phyloP scores from a whole-genome alignment of 2,888 invertebrate genomes.

The Pachydiplax longipennis region DNA sequence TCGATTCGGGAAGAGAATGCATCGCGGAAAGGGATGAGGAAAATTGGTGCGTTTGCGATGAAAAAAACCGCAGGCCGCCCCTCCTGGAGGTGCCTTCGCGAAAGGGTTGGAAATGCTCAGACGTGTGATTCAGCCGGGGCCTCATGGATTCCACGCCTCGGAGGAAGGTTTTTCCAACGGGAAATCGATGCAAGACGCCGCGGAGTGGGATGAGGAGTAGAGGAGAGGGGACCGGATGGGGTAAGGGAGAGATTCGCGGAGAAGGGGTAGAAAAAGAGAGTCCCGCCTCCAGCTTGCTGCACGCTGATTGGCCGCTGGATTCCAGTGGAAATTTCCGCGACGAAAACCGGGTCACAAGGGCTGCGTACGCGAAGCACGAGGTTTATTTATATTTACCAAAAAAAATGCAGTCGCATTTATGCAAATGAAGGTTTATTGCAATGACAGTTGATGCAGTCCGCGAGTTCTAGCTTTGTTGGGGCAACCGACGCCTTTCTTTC shows the following conservation, averaged over 20 bases:
- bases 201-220: neutral
- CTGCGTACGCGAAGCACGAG: constrained; percentile 22
- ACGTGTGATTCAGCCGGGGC: neutral
- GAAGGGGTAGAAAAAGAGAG: neutral
- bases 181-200: neutral
- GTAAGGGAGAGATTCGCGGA: neutral
- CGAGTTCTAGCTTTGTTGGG: neutral
- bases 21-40: neutral
- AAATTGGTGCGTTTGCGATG: neutral
- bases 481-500: neutral
- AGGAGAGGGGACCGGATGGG: neutral
- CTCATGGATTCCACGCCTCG: constrained; percentile 1
- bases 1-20: neutral
- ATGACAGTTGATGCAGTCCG: neutral
- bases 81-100: too few species aligned
- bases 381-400: constrained; percentile 20
- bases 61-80: too few species aligned
- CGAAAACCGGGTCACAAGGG: constrained; percentile 32
- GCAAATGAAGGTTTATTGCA: neutral
- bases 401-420: neutral
- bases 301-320: constrained; percentile 10
- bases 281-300: constrained; percentile 28
- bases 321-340: constrained; percentile 44
- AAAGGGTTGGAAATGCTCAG: neutral
- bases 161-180: neutral